Percentiles rank a stretch among this genome's conserved stretches.
Evolutionary conservation across 2,113 vertebrate species (phyloP).

Genomic region (Elephantulus edwardii): DNA sequence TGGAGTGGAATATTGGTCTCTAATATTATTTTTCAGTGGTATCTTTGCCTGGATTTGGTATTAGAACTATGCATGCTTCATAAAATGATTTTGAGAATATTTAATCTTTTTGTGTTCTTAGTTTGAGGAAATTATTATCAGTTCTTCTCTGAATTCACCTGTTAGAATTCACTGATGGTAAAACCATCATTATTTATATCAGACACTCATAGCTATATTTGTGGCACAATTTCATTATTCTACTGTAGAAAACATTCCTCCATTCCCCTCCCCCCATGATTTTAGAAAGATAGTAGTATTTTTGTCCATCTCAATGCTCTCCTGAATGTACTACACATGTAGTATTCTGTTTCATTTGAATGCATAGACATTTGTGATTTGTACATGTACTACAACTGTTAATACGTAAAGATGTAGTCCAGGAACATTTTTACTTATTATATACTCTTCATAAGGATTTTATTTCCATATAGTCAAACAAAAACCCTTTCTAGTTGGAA

Average conservation of each 20-base stretch:
- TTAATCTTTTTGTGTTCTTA: too few relatives aligned
- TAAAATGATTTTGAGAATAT: too few relatives aligned
- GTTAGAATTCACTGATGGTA: too few relatives aligned
- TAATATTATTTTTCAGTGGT: too few relatives aligned
- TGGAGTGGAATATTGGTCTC: too few relatives aligned
- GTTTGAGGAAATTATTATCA: too few relatives aligned
- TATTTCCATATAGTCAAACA: not conserved
- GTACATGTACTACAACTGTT: not conserved
- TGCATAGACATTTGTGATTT: not conserved
- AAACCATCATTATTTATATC: too few relatives aligned
- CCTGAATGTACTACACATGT: not conserved
- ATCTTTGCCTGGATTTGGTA: too few relatives aligned
- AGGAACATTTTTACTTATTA: not conserved
- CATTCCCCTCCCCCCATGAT: not conserved
- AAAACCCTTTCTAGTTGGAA: too few relatives aligned
- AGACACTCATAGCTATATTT: not conserved
- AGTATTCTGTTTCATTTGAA: slow-evolving; percentile 1
- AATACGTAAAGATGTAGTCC: not conserved
- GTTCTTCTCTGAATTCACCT: too few relatives aligned
- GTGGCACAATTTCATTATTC: not conserved
- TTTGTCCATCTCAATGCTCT: not conserved
- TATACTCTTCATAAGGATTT: not conserved
- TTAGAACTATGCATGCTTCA: too few relatives aligned
- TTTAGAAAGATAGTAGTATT: not conserved
- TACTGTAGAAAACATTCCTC: slow-evolving; percentile 17